Evolutionary conservation across 2,113 vertebrate genomes (phyloP).

Genomic region (Indri indri): DNA sequence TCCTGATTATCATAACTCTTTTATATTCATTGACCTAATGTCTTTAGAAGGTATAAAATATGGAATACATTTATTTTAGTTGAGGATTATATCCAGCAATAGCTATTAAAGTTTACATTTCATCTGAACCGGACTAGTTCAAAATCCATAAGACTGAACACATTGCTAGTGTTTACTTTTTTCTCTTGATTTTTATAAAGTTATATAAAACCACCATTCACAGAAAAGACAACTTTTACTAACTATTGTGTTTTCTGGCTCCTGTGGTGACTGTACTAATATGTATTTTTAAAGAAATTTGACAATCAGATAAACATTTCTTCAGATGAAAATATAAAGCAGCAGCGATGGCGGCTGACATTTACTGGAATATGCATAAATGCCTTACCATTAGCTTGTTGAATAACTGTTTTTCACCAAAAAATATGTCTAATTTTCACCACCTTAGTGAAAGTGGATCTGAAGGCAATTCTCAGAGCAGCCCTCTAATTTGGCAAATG

Average conservation of each 20-base stretch:
- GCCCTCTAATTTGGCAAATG: neutral
- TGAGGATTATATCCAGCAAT: neutral
- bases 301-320: constrained; percentile 3
- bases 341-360: neutral
- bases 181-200: neutral
- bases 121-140: neutral
- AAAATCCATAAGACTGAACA: neutral
- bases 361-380: neutral
- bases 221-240: neutral
- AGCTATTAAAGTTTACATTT: neutral
- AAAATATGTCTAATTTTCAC: constrained; percentile 8
- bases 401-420: neutral
- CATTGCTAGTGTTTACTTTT: neutral
- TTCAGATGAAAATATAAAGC: neutral
- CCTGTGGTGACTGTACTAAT: neutral
- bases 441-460: neutral
- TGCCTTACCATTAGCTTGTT: neutral
- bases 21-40: neutral
- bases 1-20: neutral
- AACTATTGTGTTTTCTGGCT: neutral
- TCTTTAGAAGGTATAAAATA: neutral
- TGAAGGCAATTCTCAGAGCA: constrained; percentile 6
- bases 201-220: neutral
- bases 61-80: neutral
- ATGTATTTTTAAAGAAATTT: constrained; percentile 13